Conservation (phyloP, 2,888 invertebrate genomes). For the Hirtodrosophila trivittata region DNA sequence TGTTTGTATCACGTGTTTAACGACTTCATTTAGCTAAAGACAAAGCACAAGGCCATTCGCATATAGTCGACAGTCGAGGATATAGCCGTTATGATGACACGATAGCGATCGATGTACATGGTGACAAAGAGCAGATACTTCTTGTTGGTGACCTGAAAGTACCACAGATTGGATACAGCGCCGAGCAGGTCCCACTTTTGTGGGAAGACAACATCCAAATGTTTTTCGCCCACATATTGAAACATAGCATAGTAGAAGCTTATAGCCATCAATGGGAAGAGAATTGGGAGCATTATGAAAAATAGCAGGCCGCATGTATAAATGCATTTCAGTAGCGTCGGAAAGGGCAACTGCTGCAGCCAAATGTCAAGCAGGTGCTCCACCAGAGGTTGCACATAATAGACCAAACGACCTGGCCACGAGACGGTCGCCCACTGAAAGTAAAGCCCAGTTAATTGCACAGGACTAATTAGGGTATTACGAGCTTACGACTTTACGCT, state of each 20-base stretch:
- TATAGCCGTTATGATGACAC: constrained; percentile 63
- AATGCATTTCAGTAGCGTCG: constrained; percentile 72
- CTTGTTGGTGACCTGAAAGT: constrained; percentile 60
- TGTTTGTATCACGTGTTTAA: too few species aligned
- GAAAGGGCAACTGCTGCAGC: constrained; percentile 79
- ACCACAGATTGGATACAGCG: constrained; percentile 40
- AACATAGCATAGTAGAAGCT: constrained; percentile 56
- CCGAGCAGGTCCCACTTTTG: constrained; percentile 58
- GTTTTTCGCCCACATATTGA: constrained; percentile 68
- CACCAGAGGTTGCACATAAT: constrained; percentile 74
- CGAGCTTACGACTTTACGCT: constrained; percentile 73
- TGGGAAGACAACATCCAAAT: constrained; percentile 39
- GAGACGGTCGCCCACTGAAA: constrained; percentile 72
- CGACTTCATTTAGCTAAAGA: constrained; percentile 32
- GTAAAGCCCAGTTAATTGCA: not conserved
- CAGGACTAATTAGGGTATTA: too few species aligned
- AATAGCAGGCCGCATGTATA: constrained; percentile 63
- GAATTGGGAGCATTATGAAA: constrained; percentile 60
- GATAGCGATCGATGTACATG: constrained; percentile 73
- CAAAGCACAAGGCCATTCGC: constrained; percentile 68
- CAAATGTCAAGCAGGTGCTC: constrained; percentile 69
- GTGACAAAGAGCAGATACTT: constrained; percentile 58
- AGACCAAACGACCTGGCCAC: constrained; percentile 57
- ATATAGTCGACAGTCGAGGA: constrained; percentile 78
- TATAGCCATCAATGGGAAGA: constrained; percentile 57